Percentiles rank a stretch among this genome's conserved stretches.
Conservation (phyloP, 2,888 invertebrate species). For the Pheosia tremula region DNA sequence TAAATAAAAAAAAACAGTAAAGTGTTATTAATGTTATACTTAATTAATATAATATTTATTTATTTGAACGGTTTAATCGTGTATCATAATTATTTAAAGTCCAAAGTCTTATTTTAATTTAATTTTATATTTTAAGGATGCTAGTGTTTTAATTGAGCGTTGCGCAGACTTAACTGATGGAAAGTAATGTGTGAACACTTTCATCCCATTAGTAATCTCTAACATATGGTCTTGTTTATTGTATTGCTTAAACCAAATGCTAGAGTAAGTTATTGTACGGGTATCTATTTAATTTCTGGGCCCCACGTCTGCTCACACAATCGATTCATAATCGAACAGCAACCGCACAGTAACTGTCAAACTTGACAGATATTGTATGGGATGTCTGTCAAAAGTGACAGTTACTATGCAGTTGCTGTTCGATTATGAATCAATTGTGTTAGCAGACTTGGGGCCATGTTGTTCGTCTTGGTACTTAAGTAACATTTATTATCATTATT, state of each 20-base stretch:
- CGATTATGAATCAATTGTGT: too few species aligned
- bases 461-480: conserved; percentile 16
- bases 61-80: background rate
- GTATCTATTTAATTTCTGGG: conserved; percentile 19
- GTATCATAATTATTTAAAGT: background rate
- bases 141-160: too few species aligned
- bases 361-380: too few species aligned
- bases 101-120: too few species aligned
- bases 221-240: conserved; percentile 7
- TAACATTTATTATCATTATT: conserved; percentile 1
- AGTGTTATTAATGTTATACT: background rate
- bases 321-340: too few species aligned
- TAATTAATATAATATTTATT: conserved; percentile 1
- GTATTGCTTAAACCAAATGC: conserved; percentile 36
- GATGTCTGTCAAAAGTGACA: too few species aligned
- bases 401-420: too few species aligned
- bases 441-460: conserved; percentile 3
- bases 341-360: too few species aligned
- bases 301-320: background rate
- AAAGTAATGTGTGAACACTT: too few species aligned
- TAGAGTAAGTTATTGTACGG: conserved; percentile 33
- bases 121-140: too few species aligned
- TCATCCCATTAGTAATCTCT: too few species aligned
- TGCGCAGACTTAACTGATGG: too few species aligned
- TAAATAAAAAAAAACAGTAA: conserved; percentile 16